phyloP scores from a whole-genome alignment of 2,797 vertebrate genomes.

The Coranthus polyacanthus region DNA sequence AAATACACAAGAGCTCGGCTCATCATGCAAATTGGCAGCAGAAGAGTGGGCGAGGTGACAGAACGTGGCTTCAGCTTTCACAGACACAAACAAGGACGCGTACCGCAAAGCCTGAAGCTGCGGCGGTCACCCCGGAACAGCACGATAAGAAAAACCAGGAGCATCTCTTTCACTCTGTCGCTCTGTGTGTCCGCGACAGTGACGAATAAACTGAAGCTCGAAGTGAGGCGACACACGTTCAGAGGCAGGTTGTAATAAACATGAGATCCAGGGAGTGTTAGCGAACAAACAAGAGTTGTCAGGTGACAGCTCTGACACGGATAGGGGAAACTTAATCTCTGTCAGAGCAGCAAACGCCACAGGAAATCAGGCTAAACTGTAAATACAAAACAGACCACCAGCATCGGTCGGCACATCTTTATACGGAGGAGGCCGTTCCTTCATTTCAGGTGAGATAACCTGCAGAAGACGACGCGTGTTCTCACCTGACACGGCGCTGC shows the following conservation, averaged over 20 bases:
- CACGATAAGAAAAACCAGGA: constrained; percentile 41
- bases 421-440: neutral
- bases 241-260: constrained; percentile 48
- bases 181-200: constrained; percentile 34
- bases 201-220: constrained; percentile 28
- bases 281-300: constrained; percentile 41
- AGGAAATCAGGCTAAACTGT: constrained; percentile 42
- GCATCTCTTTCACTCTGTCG: constrained; percentile 41
- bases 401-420: neutral
- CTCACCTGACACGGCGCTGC: constrained; percentile 13
- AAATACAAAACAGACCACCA: constrained; percentile 38
- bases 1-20: constrained; percentile 58
- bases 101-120: constrained; percentile 47
- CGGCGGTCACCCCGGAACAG: constrained; percentile 27
- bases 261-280: constrained; percentile 36
- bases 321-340: constrained; percentile 50
- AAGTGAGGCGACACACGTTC: constrained; percentile 16
- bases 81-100: constrained; percentile 44
- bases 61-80: constrained; percentile 57
- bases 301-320: constrained; percentile 46
- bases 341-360: neutral
- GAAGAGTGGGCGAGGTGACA: constrained; percentile 61
- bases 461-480: constrained; percentile 8
- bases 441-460: constrained; percentile 9
- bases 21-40: constrained; percentile 65